A percentile compares a stretch with the other conserved stretches of the same genome.
Conservation (phyloP, 2,797 vertebrate species). For the Brachymystax lenok region DNA sequence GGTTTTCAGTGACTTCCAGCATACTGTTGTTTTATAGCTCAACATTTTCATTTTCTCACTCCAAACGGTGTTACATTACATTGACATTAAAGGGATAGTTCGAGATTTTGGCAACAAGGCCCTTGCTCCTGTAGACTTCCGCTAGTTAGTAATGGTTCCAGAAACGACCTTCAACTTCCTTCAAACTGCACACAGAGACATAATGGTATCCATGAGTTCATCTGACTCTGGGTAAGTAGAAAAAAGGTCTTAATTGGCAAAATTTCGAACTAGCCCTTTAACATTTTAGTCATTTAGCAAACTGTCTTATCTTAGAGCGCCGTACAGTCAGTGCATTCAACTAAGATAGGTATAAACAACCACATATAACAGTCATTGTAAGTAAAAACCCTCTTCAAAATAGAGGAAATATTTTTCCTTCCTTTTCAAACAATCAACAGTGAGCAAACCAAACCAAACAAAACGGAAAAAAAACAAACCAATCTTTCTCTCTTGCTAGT, state of each 20-base stretch:
- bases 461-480: constrained; percentile 33
- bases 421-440: constrained; percentile 46
- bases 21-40: not conserved
- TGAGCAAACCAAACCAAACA: constrained; percentile 58
- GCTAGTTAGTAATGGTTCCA: too few relatives aligned
- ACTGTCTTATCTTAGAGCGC: not conserved
- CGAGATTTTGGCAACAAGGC: not conserved
- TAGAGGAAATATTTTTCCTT: constrained; percentile 25
- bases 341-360: not conserved
- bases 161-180: not conserved
- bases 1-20: constrained; percentile 65
- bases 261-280: not conserved
- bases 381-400: not conserved
- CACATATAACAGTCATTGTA: not conserved
- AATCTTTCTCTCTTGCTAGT: constrained; percentile 60
- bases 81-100: not conserved
- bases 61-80: not conserved
- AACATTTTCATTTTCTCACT: not conserved
- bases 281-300: not conserved
- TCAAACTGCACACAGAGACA: not conserved
- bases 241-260: not conserved
- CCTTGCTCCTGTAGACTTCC: not conserved
- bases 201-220: not conserved
- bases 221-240: not conserved
- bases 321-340: not conserved